phyloP scores from a whole-genome alignment of 2,888 invertebrate species.

The Calameuta pallipes region DNA sequence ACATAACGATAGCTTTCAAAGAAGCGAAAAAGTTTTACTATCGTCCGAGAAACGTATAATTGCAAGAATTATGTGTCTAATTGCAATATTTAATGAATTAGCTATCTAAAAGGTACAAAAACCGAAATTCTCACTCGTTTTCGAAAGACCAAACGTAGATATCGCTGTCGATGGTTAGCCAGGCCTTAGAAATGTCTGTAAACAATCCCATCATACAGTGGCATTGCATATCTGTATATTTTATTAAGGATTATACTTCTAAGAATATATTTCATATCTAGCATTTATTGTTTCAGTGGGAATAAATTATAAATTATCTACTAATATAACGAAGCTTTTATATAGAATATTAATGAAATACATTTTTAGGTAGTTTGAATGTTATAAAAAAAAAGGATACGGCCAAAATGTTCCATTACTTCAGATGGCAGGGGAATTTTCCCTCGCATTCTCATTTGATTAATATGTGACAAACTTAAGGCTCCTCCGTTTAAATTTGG shows the following conservation, averaged over 20 bases:
- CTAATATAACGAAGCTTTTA: not conserved
- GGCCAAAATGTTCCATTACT: slow-evolving; percentile 93
- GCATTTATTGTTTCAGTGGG: too few relatives aligned
- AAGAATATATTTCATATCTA: too few relatives aligned
- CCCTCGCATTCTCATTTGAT: slow-evolving; percentile 82
- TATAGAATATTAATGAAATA: slow-evolving; percentile 14
- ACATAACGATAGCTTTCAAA: too few relatives aligned
- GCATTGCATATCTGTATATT: slow-evolving; percentile 86
- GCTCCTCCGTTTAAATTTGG: slow-evolving; percentile 80
- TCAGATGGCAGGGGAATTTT: slow-evolving; percentile 93
- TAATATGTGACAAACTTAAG: slow-evolving; percentile 75
- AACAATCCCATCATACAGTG: slow-evolving; percentile 98
- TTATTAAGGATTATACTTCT: slow-evolving; percentile 30
- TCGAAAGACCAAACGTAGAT: slow-evolving; percentile 99
- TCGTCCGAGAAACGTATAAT: too few relatives aligned
- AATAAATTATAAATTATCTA: too few relatives aligned
- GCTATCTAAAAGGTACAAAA: too few relatives aligned
- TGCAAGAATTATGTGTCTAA: too few relatives aligned
- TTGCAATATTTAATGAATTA: too few relatives aligned
- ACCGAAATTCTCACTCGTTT: slow-evolving; percentile 72
- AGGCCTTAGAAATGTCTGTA: slow-evolving; percentile 94
- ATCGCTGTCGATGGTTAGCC: slow-evolving; percentile 97
- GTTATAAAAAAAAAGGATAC: slow-evolving; percentile 76
- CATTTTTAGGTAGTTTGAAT: slow-evolving; percentile 13
- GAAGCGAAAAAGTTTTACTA: too few relatives aligned